These are phyloP conservation scores for Calephelis nemesis DNA, from an alignment of 1,140 invertebrate species.

Conservation along the genomic window DNA sequence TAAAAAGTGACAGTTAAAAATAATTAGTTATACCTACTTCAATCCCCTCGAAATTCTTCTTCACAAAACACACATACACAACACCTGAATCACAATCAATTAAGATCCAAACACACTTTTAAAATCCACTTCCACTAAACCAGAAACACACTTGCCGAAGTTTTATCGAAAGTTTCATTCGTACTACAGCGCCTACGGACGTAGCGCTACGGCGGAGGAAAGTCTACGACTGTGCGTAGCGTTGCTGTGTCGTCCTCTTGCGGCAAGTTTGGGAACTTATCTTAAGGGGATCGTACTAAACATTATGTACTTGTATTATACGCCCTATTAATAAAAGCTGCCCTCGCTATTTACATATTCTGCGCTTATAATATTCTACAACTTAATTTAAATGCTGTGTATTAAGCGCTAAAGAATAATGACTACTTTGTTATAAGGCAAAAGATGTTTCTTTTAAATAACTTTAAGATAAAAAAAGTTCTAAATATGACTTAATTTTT, in stretches of 20 bases:
- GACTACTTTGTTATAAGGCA: neutral
- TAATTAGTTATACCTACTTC: neutral
- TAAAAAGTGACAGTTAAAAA: neutral
- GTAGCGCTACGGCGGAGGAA: slow-evolving; percentile 37
- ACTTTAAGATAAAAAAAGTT: no score
- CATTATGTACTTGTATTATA: slow-evolving; percentile 15
- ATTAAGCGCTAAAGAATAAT: neutral
- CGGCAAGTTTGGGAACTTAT: slow-evolving; percentile 23
- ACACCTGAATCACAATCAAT: slow-evolving; percentile 3
- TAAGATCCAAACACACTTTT: neutral
- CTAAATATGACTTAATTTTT: no score
- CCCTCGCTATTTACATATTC: slow-evolving; percentile 1
- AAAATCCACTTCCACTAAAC: slow-evolving; percentile 19
- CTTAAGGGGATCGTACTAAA: neutral
- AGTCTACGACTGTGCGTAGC: slow-evolving; percentile 43
- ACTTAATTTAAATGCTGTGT: neutral
- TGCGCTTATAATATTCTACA: neutral
- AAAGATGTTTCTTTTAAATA: no score
- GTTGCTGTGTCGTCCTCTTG: slow-evolving; percentile 33
- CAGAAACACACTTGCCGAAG: neutral
- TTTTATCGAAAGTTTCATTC: slow-evolving; percentile 14
- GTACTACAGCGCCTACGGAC: slow-evolving; percentile 24
- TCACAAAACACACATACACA: slow-evolving; percentile 10
- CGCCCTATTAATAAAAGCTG: slow-evolving; percentile 20
- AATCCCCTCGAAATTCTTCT: neutral